phyloP scores from a whole-genome alignment of 1,140 invertebrate species.

The Periplaneta americana region DNA sequence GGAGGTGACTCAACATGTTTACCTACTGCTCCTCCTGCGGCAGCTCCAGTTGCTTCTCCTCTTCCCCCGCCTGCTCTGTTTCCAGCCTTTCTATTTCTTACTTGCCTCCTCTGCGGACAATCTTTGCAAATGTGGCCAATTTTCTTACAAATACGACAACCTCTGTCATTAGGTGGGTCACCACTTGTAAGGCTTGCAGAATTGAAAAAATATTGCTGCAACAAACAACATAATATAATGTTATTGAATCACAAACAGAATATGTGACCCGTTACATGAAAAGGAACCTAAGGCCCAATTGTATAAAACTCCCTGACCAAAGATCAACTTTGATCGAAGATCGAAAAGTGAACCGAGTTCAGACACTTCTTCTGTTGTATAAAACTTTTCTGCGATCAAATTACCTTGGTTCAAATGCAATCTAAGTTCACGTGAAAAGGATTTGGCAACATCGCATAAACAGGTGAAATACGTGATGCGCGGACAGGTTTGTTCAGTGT shows the following conservation, averaged over 20 bases:
- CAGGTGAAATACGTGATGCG: too few species aligned
- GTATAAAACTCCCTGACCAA: too few species aligned
- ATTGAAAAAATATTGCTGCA: slow-evolving; percentile 45
- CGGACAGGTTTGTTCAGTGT: too few species aligned
- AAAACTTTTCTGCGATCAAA: too few species aligned
- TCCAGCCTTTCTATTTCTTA: not conserved
- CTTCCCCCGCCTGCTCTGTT: not conserved
- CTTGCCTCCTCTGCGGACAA: slow-evolving; percentile 32
- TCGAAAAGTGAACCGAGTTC: too few species aligned
- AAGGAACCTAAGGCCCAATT: too few species aligned
- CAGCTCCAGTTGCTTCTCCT: not conserved
- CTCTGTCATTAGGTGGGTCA: slow-evolving; percentile 47
- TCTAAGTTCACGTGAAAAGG: too few species aligned
- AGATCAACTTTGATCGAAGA: too few species aligned
- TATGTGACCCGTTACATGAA: too few species aligned
- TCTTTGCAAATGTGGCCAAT: slow-evolving; percentile 54
- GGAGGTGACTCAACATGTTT: not conserved
- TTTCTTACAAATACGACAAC: slow-evolving; percentile 50
- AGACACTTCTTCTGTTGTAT: too few species aligned
- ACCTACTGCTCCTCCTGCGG: not conserved
- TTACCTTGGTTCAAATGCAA: too few species aligned
- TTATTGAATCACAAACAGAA: not conserved
- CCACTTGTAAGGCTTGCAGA: slow-evolving; percentile 35
- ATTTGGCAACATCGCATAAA: too few species aligned
- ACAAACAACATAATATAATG: not conserved